These are phyloP conservation scores for Planiliza haematocheilus DNA, from an alignment of 2,113 vertebrate species.

Conservation along the genomic window DNA sequence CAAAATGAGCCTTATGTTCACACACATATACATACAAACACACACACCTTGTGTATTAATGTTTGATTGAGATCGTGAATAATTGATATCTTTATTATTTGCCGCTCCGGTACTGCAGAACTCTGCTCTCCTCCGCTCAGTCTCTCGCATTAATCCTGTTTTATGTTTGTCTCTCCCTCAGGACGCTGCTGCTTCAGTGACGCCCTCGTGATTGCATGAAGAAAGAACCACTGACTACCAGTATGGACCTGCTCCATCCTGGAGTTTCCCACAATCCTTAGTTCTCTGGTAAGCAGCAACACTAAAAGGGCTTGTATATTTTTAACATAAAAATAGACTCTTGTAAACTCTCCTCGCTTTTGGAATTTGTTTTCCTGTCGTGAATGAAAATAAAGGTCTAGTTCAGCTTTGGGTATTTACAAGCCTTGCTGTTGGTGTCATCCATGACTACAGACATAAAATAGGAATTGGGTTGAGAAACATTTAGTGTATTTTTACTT, in stretches of 20 bases:
- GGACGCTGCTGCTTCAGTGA: slow-evolving; percentile 54
- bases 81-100: slow-evolving; percentile 77
- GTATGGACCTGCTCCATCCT: slow-evolving; percentile 77
- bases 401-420: slow-evolving; percentile 14
- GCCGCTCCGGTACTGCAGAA: slow-evolving; percentile 60
- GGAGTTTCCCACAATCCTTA: slow-evolving; percentile 69
- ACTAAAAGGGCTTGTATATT: slow-evolving; percentile 1
- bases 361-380: slow-evolving; percentile 1
- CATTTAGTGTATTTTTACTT: neutral
- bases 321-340: slow-evolving; percentile 11
- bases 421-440: neutral
- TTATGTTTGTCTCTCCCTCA: slow-evolving; percentile 67
- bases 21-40: slow-evolving; percentile 26
- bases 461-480: neutral
- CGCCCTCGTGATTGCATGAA: slow-evolving; percentile 57
- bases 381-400: neutral
- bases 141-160: slow-evolving; percentile 63
- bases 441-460: neutral
- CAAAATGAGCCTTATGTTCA: slow-evolving; percentile 54
- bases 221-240: slow-evolving; percentile 51
- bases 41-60: slow-evolving; percentile 57
- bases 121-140: slow-evolving; percentile 24
- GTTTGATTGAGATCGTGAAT: slow-evolving; percentile 74
- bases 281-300: slow-evolving; percentile 68
- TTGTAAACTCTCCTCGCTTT: slow-evolving; percentile 1